Base-by-base conservation (phyloP, 2,113 vertebrate species). In the Tympanuchus pallidicinctus region DNA sequence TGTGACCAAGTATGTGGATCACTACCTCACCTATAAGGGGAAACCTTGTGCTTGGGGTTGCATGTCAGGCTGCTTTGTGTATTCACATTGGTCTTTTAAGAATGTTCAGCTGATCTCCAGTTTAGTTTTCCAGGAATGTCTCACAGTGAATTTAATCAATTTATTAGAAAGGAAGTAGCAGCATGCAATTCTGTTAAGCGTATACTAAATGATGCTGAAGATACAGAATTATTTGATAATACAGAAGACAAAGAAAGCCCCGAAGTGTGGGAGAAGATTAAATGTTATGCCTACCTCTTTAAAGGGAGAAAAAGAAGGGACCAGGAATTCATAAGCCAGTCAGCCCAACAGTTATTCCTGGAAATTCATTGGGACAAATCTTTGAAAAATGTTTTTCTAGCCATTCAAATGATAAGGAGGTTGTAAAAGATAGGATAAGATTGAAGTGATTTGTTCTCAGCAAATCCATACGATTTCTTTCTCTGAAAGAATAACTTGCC, bases 401-500 rank as follows among this genome's bases (percentile, higher is more conserved):
- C n/a, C 70, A 32, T 80, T 83, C 22, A 73, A 56, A 54, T 82
- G 59, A 59, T 81, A 78, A 88, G n/a, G 66, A 57, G 18, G 13
- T 82, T 89, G 17, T 82, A 79, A 91, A 89, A 82, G 87, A 70
- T 67, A 89, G 65, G 20, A 2, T 28, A 50, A 86, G 69, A 83
- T 45, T 40, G 47, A 64, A 89, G 34, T 17, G 66, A 78, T 87
- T 89, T 93, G 19, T 85, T 89, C 63, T 64, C 59, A 56, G 52
- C 57, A 65, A 87, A 92, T 85, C 73, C 21, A 20, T 89, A 43
- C 69, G 78, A 92, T 74, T 90, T 78, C 56, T 81, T 92, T 86
- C 45, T 61, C 48, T 83, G 45, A 81, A 63, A 84, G 65, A 81
- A 74, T 67, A 90, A 70, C 52, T 73, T 67, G 66, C 63, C 74